A percentile compares a stretch with the other conserved stretches of the same genome.
phyloP scores from a whole-genome alignment of 1,140 invertebrate species.

The Aphidius gifuensis region DNA sequence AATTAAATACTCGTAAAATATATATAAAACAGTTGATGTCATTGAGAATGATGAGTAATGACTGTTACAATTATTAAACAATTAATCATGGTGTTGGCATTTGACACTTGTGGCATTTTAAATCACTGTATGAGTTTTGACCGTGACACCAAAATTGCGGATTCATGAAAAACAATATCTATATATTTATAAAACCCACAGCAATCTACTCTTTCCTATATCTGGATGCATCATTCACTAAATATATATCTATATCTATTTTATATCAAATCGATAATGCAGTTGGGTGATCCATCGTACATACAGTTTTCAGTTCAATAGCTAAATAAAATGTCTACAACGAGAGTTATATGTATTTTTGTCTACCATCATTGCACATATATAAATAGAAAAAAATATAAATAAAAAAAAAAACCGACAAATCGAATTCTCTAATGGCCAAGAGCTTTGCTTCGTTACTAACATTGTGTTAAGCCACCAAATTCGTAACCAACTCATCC shows the following conservation, averaged over 20 bases:
- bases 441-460: slow-evolving; percentile 35
- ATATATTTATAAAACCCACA: no score
- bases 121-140: no score
- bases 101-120: no score
- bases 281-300: background rate
- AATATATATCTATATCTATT: background rate
- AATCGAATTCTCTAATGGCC: slow-evolving; percentile 35
- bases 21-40: no score
- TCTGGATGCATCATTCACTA: background rate
- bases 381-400: no score
- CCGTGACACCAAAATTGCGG: no score
- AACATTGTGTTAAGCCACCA: slow-evolving; percentile 34
- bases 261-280: background rate
- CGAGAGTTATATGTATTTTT: background rate
- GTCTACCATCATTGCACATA: background rate
- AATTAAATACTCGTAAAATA: no score
- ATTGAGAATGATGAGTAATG: no score
- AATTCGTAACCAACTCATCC: slow-evolving; percentile 28
- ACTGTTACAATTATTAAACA: no score
- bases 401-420: slow-evolving; percentile 13
- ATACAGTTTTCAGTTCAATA: slow-evolving; percentile 26
- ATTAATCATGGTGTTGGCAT: no score
- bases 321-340: slow-evolving; percentile 30
- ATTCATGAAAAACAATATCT: no score
- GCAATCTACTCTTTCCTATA: no score